Percentiles rank a stretch among this genome's conserved stretches.
These are phyloP conservation scores for Aplidium turbinatum DNA, from an alignment of 23 tunicate species.

Conservation along the genomic window DNA sequence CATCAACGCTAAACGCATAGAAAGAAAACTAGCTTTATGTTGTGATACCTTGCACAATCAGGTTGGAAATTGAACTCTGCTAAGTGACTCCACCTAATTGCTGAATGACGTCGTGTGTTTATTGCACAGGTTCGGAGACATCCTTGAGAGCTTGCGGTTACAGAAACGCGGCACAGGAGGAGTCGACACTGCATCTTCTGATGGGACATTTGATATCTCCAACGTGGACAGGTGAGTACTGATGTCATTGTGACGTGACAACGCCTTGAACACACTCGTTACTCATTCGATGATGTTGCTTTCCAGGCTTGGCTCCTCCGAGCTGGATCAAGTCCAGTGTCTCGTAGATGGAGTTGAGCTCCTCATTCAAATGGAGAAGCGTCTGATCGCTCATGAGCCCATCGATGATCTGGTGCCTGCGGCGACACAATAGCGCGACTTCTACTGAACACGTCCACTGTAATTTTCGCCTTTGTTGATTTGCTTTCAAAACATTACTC, in stretches of 20 bases:
- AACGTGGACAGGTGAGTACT: conserved; percentile 69
- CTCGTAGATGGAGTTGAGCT: conserved; percentile 84
- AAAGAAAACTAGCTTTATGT: too few species aligned
- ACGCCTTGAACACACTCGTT: too few species aligned
- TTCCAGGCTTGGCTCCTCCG: conserved; percentile 84
- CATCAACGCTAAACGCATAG: too few species aligned
- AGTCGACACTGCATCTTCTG: conserved; percentile 87
- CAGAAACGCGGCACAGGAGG: conserved; percentile 97
- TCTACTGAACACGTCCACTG: too few species aligned
- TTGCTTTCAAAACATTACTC: too few species aligned
- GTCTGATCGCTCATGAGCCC: conserved; percentile 45
- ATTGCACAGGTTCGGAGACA: conserved; percentile 68
- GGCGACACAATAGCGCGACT: too few species aligned
- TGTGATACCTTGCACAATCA: too few species aligned
- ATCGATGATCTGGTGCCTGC: conserved; percentile 57
- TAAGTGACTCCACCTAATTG: too few species aligned
- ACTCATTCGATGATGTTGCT: too few species aligned
- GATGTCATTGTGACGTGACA: neutral
- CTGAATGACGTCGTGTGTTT: too few species aligned
- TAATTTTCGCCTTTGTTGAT: too few species aligned
- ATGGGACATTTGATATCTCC: conserved; percentile 91
- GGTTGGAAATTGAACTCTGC: too few species aligned
- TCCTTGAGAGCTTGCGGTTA: conserved; percentile 61
- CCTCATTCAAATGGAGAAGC: conserved; percentile 72
- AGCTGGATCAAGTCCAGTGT: conserved; percentile 81